Evolutionary conservation across 2,113 vertebrate genomes (phyloP).

Genomic region (Tragulus kanchil): DNA sequence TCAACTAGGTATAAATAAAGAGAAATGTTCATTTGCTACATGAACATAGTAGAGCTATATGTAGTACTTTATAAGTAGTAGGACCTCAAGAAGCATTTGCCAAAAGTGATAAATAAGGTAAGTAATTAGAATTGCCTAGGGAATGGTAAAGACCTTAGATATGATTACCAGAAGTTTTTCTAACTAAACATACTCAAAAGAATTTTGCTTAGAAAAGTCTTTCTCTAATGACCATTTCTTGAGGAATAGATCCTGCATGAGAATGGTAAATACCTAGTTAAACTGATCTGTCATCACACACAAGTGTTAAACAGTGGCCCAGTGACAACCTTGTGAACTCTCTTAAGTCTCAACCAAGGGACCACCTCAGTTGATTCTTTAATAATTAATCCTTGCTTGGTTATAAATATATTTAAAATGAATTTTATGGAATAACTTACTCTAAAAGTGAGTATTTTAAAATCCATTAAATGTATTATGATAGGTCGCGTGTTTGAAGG

Average conservation of each 20-base stretch:
- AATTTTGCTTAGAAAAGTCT: constrained; percentile 35
- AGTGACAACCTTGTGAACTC: background rate
- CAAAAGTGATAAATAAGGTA: background rate
- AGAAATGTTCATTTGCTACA: background rate
- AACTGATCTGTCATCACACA: background rate
- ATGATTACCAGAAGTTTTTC: background rate
- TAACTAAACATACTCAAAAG: background rate
- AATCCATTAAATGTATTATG: background rate
- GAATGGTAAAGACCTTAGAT: background rate
- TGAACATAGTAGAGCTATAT: background rate
- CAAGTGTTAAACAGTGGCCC: background rate
- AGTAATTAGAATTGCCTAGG: background rate
- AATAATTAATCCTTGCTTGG: constrained; percentile 51
- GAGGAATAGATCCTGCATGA: background rate
- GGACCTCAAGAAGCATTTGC: background rate
- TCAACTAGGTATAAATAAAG: background rate
- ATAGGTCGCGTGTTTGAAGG: background rate
- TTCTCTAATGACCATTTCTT: background rate
- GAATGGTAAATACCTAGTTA: constrained; percentile 42
- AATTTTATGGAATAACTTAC: background rate
- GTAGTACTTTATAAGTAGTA: background rate
- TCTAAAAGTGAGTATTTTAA: background rate
- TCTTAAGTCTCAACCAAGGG: background rate
- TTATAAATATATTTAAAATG: background rate
- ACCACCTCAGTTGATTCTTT: background rate